A percentile compares a stretch with the other conserved stretches of the same genome.
These are phyloP conservation scores for Acridotheres tristis DNA, from an alignment of 2,797 vertebrate species.

Conservation along the genomic window DNA sequence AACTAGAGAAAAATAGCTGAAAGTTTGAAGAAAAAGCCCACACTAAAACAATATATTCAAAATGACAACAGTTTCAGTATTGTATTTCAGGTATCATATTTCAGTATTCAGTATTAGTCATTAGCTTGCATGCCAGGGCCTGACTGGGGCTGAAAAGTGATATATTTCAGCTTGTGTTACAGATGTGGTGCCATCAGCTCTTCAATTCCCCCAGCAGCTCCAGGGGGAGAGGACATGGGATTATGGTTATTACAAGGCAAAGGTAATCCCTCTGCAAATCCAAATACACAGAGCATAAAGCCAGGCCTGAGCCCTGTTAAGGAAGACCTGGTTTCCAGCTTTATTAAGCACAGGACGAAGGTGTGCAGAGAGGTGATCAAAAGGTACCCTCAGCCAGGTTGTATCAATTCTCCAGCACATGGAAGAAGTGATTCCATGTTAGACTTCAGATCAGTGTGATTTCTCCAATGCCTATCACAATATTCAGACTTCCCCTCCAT, in stretches of 20 bases:
- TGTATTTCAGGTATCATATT: not conserved
- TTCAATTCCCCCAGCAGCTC: not conserved
- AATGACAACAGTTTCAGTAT: not conserved
- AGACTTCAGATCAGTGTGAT: not conserved
- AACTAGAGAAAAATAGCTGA: not conserved
- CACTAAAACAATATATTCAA: not conserved
- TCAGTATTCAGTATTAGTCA: not conserved
- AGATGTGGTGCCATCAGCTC: not conserved
- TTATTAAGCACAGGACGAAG: not conserved
- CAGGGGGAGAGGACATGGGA: not conserved
- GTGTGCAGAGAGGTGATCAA: not conserved
- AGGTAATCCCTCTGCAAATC: not conserved
- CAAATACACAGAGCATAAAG: fast-evolving
- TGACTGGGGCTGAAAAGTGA: not conserved
- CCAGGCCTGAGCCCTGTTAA: not conserved
- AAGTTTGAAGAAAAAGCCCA: conserved; percentile 23
- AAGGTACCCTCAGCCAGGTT: not conserved
- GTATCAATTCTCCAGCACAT: not conserved
- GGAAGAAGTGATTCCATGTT: fast-evolving
- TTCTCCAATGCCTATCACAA: not conserved
- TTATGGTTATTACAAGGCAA: not conserved
- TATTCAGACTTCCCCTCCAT: fast-evolving
- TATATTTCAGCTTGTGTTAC: not conserved
- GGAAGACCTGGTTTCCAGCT: not conserved
- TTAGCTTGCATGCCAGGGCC: not conserved